These are phyloP conservation scores for Hippocampus zosterae DNA, from an alignment of 2,113 vertebrate species.

Conservation along the genomic window DNA sequence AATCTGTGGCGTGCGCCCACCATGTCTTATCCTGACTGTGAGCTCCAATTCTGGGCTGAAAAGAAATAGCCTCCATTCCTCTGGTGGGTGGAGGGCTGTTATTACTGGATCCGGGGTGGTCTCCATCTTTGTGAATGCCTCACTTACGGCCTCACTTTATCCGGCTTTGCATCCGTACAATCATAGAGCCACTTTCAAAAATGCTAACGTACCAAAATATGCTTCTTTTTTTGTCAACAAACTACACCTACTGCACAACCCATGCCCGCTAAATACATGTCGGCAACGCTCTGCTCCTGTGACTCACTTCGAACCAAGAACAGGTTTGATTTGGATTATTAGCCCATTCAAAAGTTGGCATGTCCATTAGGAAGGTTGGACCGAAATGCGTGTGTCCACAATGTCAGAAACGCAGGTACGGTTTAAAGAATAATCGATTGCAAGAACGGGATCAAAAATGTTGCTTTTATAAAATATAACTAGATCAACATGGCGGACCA, in stretches of 20 bases:
- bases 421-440: neutral
- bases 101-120: conserved; percentile 47
- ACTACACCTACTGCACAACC: conserved; percentile 6
- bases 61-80: conserved; percentile 44
- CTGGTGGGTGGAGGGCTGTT: conserved; percentile 50
- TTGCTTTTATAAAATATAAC: neutral
- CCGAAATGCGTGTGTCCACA: neutral
- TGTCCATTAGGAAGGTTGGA: conserved; percentile 5
- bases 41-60: neutral
- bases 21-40: neutral
- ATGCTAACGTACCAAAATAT: conserved; percentile 28
- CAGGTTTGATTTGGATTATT: conserved; percentile 19
- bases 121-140: conserved; percentile 8
- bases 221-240: conserved; percentile 29
- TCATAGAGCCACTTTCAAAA: conserved; percentile 9
- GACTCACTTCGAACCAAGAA: conserved; percentile 4
- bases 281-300: neutral
- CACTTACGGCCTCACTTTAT: neutral
- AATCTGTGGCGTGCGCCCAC: conserved; percentile 12
- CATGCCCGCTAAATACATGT: neutral
- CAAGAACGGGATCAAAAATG: neutral
- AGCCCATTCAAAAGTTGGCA: conserved; percentile 3
- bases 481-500: neutral
- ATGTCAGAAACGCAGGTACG: neutral
- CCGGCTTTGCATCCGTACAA: conserved; percentile 2